A percentile compares a stretch with the other conserved stretches of the same genome.
phyloP scores from a whole-genome alignment of 2,888 invertebrate genomes.

The Cephus rjabovi region DNA sequence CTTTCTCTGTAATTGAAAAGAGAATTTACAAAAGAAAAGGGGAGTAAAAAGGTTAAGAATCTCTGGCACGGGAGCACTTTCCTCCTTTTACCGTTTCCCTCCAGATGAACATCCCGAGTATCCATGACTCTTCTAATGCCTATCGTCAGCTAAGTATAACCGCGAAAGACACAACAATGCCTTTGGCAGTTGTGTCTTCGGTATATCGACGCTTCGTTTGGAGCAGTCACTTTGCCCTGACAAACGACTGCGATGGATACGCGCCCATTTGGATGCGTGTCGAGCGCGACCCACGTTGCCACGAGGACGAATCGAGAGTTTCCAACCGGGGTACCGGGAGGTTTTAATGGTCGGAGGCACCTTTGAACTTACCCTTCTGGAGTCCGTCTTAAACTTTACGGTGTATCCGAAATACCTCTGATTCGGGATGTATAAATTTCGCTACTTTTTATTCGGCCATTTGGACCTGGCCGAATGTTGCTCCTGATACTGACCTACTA shows the following conservation, averaged over 20 bases:
- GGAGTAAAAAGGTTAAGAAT: neutral
- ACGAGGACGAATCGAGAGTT: neutral
- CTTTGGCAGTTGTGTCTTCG: slow-evolving; percentile 50
- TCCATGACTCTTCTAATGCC: slow-evolving; percentile 24
- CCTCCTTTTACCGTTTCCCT: neutral
- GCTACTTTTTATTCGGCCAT: neutral
- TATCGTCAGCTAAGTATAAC: slow-evolving; percentile 33
- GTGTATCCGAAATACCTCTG: neutral
- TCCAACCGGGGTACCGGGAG: neutral
- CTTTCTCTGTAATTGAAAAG: neutral
- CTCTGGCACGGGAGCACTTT: neutral
- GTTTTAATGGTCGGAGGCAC: neutral
- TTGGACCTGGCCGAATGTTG: neutral
- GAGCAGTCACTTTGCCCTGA: slow-evolving; percentile 47
- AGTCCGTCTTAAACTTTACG: neutral
- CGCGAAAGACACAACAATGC: slow-evolving; percentile 36
- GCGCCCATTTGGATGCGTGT: neutral
- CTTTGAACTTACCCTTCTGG: neutral
- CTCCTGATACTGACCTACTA: neutral
- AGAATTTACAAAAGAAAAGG: neutral
- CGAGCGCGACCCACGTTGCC: neutral
- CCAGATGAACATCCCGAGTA: neutral
- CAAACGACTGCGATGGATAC: slow-evolving; percentile 43
- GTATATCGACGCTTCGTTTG: slow-evolving; percentile 54
- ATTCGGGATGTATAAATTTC: neutral